A percentile compares a stretch with the other conserved stretches of the same genome.
Conservation (phyloP, 1,140 invertebrate species). For the Habropoda laboriosa region DNA sequence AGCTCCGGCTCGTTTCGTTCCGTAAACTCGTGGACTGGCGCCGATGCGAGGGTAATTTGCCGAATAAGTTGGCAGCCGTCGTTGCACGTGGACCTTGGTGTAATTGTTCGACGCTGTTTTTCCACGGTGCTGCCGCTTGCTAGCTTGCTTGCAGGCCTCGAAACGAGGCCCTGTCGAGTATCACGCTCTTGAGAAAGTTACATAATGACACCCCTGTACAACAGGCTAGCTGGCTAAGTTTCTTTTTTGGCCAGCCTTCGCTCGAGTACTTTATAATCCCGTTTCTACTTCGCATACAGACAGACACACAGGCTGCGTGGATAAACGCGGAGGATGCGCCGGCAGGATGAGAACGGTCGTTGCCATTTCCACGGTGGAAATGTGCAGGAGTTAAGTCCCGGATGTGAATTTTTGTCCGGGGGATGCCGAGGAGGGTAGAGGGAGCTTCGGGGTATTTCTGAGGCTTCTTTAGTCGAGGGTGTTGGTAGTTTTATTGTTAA, state of each 20-base stretch:
- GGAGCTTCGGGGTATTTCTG: too few relatives aligned
- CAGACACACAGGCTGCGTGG: too few relatives aligned
- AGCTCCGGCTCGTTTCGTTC: slow-evolving; percentile 52
- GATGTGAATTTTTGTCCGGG: too few relatives aligned
- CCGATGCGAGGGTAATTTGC: slow-evolving; percentile 60
- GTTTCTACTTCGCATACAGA: too few relatives aligned
- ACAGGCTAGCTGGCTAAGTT: not conserved
- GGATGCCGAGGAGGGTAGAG: too few relatives aligned
- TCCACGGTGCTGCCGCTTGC: too few relatives aligned
- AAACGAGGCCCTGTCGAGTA: not conserved
- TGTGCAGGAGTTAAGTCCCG: not conserved
- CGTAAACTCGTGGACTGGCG: slow-evolving; percentile 4
- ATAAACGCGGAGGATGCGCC: not conserved
- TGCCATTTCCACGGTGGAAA: not conserved
- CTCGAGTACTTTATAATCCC: slow-evolving; percentile 8
- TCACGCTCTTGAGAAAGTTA: not conserved
- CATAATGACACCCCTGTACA: not conserved
- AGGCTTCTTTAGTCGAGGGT: too few relatives aligned
- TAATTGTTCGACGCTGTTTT: slow-evolving; percentile 55
- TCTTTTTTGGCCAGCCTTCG: not conserved
- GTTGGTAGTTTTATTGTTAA: too few relatives aligned
- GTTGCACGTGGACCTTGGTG: not conserved
- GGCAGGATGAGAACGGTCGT: not conserved
- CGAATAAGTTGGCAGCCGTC: slow-evolving; percentile 55
- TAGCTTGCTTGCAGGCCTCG: not conserved